Base-by-base conservation (phyloP, 2,888 invertebrate genomes). In the Norana najaformis region DNA sequence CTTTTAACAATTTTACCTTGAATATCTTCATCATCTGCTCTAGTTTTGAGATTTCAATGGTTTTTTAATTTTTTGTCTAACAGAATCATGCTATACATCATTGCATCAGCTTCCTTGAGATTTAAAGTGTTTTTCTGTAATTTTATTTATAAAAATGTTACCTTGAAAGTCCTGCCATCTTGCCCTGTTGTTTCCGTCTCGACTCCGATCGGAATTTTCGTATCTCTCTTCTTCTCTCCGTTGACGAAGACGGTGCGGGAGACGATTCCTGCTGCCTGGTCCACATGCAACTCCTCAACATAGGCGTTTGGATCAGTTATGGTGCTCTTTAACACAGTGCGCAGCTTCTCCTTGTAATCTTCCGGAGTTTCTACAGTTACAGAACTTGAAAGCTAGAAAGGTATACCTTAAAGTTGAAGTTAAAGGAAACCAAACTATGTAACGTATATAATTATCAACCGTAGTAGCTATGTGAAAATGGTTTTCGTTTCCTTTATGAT, bases 141-240 rank as follows among this genome's bases (percentile, higher is more conserved):
- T 23, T 14, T 20, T 2, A 4, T 69, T 69, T 69, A 8, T n/a
- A 69, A 16, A 30, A n/a, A 69, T 11, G 30, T 8, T 5, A 69
- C 69, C 69, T 69, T 69, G 69, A n/a, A 69, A n/a, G n/a, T 30
- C n/a, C 69, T 69, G 69, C 69, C 69, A n/a, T 69, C 69, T 69
- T 30, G 69, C 30, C n/a, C 69, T 8, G 30, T 69, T 30, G 8
- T n/a, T n/a, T 69, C 69, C n/a, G n/a, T 69, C 13, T 30, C n/a
- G 30, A 69, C 69, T n/a, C 69, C 69, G 6, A 69, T 69, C 30
- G 69, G 69, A 69, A 69, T 8, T 69, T 4, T n/a, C 4, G n/a
- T 8, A 30, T 69, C 69, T 69, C 69, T 30, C 0, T n/a, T 11
- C n/a, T 69, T 69, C n/a, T n/a, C 69, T 69, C 69, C 69, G 69